These are phyloP conservation scores for Drosophila biarmipes DNA, from an alignment of 1,140 invertebrate species.

Conservation along the genomic window DNA sequence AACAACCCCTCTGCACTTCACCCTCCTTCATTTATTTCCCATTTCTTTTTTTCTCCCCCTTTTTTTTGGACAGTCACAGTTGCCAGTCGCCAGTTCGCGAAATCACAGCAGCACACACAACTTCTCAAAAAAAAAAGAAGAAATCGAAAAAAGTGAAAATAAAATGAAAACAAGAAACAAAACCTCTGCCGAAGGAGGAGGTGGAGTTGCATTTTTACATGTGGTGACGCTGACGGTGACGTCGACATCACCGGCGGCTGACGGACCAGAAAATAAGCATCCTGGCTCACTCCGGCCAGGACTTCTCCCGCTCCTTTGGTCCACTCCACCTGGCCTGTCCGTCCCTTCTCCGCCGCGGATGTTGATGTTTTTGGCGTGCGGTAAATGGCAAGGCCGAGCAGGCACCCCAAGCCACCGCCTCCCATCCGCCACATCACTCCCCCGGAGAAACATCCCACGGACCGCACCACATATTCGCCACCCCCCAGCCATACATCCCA, in stretches of 20 bases:
- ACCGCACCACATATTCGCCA: background rate
- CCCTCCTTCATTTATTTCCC: conserved; percentile 30
- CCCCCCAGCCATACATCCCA: background rate
- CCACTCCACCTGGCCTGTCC: conserved; percentile 21
- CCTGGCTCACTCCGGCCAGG: conserved; percentile 16
- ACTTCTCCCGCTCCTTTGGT: too few relatives aligned
- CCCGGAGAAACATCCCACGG: too few relatives aligned
- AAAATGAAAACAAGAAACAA: conserved; percentile 41
- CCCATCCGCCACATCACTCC: background rate
- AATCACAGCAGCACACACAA: conserved; percentile 61
- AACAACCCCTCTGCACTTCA: conserved; percentile 23
- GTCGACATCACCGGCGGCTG: conserved; percentile 70
- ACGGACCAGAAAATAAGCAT: conserved; percentile 80
- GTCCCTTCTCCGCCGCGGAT: conserved; percentile 13
- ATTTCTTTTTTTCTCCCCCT: conserved; percentile 8
- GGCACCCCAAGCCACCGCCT: background rate
- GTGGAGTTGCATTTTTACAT: conserved; percentile 66
- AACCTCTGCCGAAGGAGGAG: conserved; percentile 2
- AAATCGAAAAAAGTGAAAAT: conserved; percentile 4
- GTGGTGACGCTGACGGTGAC: conserved; percentile 69
- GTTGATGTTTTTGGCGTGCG: conserved; percentile 78
- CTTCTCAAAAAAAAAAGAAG: conserved; percentile 10
- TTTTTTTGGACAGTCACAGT: conserved; percentile 40
- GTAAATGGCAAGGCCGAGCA: conserved; percentile 66
- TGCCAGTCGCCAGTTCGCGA: conserved; percentile 49